Conservation (phyloP, 2,888 invertebrate species). For the Clanis bilineata region DNA sequence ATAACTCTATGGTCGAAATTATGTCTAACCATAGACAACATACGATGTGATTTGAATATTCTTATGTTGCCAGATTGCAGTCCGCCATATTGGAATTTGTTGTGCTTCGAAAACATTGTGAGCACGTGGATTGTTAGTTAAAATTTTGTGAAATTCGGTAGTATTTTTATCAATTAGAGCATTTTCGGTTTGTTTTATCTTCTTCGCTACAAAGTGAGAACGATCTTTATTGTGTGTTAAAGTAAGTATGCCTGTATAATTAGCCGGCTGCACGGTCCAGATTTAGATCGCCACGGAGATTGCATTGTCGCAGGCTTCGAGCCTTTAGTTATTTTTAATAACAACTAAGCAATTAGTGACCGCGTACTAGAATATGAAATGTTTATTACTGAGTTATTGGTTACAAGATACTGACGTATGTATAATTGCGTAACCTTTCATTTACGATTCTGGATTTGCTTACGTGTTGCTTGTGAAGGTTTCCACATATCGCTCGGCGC, state of each 20-base stretch:
- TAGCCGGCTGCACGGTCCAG: constrained; percentile 62
- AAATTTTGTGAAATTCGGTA: constrained; percentile 71
- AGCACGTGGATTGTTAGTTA: constrained; percentile 85
- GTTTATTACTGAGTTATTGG: constrained; percentile 20
- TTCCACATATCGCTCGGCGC: constrained; percentile 68
- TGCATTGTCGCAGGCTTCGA: constrained; percentile 26
- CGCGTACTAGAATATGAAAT: neutral
- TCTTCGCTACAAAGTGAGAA: constrained; percentile 47
- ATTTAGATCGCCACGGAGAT: constrained; percentile 56
- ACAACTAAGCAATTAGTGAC: constrained; percentile 7
- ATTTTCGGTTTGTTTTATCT: constrained; percentile 50
- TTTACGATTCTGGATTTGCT: constrained; percentile 75
- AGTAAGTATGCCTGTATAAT: constrained; percentile 59
- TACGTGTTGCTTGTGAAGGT: constrained; percentile 80
- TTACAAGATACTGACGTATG: constrained; percentile 49
- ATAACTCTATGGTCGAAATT: too few species aligned
- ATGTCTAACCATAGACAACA: constrained; percentile 17
- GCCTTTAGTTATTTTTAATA: constrained; percentile 23
- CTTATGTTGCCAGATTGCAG: constrained; percentile 51
- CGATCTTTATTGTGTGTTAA: constrained; percentile 53
- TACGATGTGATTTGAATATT: constrained; percentile 20
- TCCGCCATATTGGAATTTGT: constrained; percentile 86
- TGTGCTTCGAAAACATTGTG: constrained; percentile 85
- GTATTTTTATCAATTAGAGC: constrained; percentile 55
- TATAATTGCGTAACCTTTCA: constrained; percentile 80